A percentile compares a stretch with the other conserved stretches of the same genome.
Evolutionary conservation across 2,113 vertebrate genomes (phyloP).

Genomic region (Circaetus gallicus): DNA sequence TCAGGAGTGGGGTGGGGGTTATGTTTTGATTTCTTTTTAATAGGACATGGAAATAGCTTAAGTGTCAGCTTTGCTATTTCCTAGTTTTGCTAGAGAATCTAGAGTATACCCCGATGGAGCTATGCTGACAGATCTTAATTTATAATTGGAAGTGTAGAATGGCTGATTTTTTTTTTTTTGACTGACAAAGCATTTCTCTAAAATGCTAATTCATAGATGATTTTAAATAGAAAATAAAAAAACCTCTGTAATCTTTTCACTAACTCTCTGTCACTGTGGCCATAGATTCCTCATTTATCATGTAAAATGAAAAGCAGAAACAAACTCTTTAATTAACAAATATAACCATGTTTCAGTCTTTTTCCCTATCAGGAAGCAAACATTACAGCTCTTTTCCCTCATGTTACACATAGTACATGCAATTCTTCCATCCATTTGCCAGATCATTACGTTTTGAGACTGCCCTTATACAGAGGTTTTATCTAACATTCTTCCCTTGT

Average conservation of each 20-base stretch:
- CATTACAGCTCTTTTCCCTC: background rate
- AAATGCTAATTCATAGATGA: background rate
- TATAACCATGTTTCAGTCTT: background rate
- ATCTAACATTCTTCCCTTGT: background rate
- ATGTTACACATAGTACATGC: fast-evolving
- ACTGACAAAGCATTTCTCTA: background rate
- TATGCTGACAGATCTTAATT: background rate
- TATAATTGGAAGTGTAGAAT: background rate
- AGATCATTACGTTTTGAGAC: background rate
- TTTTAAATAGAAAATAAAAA: background rate
- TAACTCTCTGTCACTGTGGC: background rate
- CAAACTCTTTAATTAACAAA: background rate
- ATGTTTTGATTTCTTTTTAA: background rate
- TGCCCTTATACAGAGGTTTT: background rate
- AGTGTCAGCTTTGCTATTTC: background rate
- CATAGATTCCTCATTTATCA: background rate
- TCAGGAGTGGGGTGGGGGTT: background rate
- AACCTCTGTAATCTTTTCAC: background rate
- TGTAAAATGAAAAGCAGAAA: background rate
- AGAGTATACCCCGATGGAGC: background rate
- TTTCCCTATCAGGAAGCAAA: background rate
- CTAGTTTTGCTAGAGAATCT: background rate
- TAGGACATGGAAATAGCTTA: background rate
- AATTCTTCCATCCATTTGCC: background rate
- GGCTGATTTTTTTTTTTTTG: background rate